These are phyloP conservation scores for Epirrita christyi DNA, from an alignment of 2,888 invertebrate genomes.

Conservation along the genomic window DNA sequence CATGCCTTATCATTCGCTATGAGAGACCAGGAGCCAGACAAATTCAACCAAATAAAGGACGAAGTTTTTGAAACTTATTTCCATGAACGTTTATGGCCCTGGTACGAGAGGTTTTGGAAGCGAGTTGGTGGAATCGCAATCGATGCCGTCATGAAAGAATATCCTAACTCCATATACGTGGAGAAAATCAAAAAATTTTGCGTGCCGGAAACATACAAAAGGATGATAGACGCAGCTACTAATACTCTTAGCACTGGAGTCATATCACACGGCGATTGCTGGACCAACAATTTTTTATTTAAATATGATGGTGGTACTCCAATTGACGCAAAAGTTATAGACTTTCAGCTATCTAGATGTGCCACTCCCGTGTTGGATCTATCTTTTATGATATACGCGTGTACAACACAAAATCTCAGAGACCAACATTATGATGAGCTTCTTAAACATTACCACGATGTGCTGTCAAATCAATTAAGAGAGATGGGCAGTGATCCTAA, in stretches of 20 bases:
- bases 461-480: slow-evolving; percentile 79
- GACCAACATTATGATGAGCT: slow-evolving; percentile 84
- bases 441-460: slow-evolving; percentile 85
- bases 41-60: slow-evolving; percentile 70
- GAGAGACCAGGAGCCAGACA: slow-evolving; percentile 79
- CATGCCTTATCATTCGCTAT: slow-evolving; percentile 86
- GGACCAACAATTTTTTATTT: slow-evolving; percentile 90
- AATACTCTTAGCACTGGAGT: slow-evolving; percentile 72
- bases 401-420: slow-evolving; percentile 85
- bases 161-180: slow-evolving; percentile 84
- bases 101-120: slow-evolving; percentile 84
- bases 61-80: slow-evolving; percentile 85
- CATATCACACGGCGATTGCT: slow-evolving; percentile 89
- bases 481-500: slow-evolving; percentile 86
- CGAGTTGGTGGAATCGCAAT: slow-evolving; percentile 80
- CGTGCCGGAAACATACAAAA: slow-evolving; percentile 78
- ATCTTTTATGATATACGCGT: slow-evolving; percentile 81
- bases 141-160: slow-evolving; percentile 87
- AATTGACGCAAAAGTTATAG: slow-evolving; percentile 85
- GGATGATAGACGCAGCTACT: slow-evolving; percentile 71
- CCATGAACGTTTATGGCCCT: slow-evolving; percentile 75
- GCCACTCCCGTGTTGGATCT: slow-evolving; percentile 85
- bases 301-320: slow-evolving; percentile 60
- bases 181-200: slow-evolving; percentile 82
- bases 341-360: slow-evolving; percentile 87